Evolutionary conservation across 2,888 invertebrate species (phyloP), one percentile per base, ranked within the genome.

Genomic region (Lasius fuliginosus): DNA sequence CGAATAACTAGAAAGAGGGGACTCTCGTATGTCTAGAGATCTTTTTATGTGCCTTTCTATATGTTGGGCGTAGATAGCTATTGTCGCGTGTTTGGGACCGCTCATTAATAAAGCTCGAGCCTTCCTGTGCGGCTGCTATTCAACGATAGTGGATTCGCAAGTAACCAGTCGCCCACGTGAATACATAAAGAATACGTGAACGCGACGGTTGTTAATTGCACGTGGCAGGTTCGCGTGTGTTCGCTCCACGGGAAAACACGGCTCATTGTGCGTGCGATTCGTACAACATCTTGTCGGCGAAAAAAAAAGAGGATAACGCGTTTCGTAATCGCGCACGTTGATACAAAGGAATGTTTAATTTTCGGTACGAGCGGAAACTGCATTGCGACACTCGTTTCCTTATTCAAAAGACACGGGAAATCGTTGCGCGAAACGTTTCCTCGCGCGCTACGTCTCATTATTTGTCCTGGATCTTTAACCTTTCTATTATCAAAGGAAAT

Each of bases 121-220:
- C 60, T 79, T 36, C 71, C n/a, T 46, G n/a, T n/a, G 60, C 33
- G 60, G 18, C 60, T 60, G 71, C 69, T 79, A 79, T 71, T 79
- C 71, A 79, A 36, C 46, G 46, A 60, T 58, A 46, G 71, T 33
- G 46, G 40, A 71, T 71, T 79, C 71, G 36, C 79, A 30, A 60
- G 36, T 36, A 71, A 71, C 56, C 30, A 30, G 23, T 42, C 69
- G 46, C 79, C 71, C 33, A 60, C 79, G 71, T 58, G 36, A 49
- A 58, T 42, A 40, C 36, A 79, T 79, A 27, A 71, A 71, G 60
- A 36, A 46, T 71, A 71, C 46, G 56, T 30, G 49, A 64, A 53
- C 36, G n/a, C 56, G 77, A 60, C 27, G 46, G 36, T 81, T 71
- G 79, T 71, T 81, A 81, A 81, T 81, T 81, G 71, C 71, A 71